These are phyloP conservation scores for Aquatica leii DNA, from an alignment of 2,888 invertebrate genomes.

Conservation along the genomic window DNA sequence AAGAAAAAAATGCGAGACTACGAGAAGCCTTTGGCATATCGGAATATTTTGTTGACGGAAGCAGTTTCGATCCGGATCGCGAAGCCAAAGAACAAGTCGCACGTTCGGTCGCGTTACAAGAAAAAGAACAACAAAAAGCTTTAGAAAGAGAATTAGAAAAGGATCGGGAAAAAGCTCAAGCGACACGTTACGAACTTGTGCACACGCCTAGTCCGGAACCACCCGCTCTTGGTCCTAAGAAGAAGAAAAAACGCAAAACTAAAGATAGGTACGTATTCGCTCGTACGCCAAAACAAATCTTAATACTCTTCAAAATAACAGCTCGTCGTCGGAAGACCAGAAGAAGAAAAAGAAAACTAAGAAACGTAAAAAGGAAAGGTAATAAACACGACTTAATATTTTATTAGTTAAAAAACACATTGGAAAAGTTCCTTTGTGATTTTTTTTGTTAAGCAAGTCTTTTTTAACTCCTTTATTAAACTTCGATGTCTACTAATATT, in stretches of 20 bases:
- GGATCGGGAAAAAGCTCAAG: constrained; percentile 59
- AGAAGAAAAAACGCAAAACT: constrained; percentile 73
- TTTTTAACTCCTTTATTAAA: no score
- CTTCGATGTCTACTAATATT: constrained; percentile 53
- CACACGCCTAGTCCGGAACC: constrained; percentile 77
- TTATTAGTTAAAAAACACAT: background rate
- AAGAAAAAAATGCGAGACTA: constrained; percentile 92
- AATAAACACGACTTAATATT: constrained; percentile 48
- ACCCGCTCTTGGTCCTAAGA: constrained; percentile 53
- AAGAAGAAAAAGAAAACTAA: constrained; percentile 85
- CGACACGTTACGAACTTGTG: constrained; percentile 75
- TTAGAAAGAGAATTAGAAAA: constrained; percentile 63
- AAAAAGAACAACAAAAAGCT: constrained; percentile 54
- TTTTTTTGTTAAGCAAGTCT: no score
- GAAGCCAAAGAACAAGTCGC: constrained; percentile 68
- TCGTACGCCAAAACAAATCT: no score
- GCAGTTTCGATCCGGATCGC: constrained; percentile 86
- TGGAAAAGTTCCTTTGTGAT: background rate
- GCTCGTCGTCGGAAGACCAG: constrained; percentile 75
- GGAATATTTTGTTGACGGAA: constrained; percentile 92
- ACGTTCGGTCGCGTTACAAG: constrained; percentile 60
- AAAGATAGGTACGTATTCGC: constrained; percentile 68
- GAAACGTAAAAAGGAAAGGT: constrained; percentile 79
- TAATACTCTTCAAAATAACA: constrained; percentile 50
- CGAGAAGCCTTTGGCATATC: constrained; percentile 95